phyloP scores from a whole-genome alignment of 2,888 invertebrate species.

The Phymatocera aterrima region DNA sequence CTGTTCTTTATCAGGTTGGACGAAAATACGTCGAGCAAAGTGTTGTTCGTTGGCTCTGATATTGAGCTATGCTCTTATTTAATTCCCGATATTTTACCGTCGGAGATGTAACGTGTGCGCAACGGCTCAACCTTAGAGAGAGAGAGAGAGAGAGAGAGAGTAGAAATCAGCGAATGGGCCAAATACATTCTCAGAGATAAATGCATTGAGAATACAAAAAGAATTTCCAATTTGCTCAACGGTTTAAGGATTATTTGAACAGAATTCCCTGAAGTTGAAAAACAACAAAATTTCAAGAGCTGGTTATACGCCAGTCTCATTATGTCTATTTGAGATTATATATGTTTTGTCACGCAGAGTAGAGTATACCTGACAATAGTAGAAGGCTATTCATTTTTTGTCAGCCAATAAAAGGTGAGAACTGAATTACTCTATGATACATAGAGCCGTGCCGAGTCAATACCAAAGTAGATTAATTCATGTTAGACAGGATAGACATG shows the following conservation, averaged over 20 bases:
- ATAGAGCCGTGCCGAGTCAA: too few species aligned
- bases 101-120: slow-evolving; percentile 78
- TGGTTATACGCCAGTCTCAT: not conserved
- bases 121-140: not conserved
- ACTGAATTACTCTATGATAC: not conserved
- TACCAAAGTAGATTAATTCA: too few species aligned
- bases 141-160: not conserved
- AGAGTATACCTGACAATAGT: slow-evolving; percentile 13
- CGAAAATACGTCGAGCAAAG: slow-evolving; percentile 87
- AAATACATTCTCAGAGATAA: not conserved
- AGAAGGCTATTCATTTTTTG: not conserved
- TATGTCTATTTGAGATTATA: slow-evolving; percentile 12
- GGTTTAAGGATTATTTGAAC: too few species aligned
- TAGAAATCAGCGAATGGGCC: not conserved
- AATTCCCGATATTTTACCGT: slow-evolving; percentile 87
- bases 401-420: not conserved
- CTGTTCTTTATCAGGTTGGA: slow-evolving; percentile 80
- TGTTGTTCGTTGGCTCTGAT: slow-evolving; percentile 83
- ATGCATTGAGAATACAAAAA: not conserved
- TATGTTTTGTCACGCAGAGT: not conserved
- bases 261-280: not conserved
- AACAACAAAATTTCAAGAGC: not conserved
- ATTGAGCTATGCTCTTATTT: slow-evolving; percentile 84
- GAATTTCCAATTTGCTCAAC: not conserved
- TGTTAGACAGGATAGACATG: too few species aligned